Base-by-base conservation (phyloP, 2,888 invertebrate genomes). In the Nowickia ferox region DNA sequence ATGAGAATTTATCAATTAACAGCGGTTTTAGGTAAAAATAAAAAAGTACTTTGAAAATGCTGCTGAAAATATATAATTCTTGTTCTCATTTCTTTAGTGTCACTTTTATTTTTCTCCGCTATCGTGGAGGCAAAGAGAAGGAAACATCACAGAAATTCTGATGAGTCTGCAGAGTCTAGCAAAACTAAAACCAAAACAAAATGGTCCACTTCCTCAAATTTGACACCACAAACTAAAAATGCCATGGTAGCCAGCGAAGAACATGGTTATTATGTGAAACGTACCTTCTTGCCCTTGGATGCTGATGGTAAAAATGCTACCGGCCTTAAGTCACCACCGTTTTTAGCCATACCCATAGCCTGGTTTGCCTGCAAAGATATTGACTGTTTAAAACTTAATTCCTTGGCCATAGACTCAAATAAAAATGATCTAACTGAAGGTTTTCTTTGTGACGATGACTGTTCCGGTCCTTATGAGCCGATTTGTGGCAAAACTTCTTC, bases 231-330 rank as follows among this genome's bases (percentile, higher is more conserved):
- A 68, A 72, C 74, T 15, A 74, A 77, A 40, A 88, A 87, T 46
- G 72, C 88, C 0, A 90, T 91, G 84, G 88, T 91, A 0, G 88
- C 91, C 51, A 90, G 89, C 15, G 91, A 91, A 59, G 91, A 91
- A 72, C 91, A 91, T 57, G 91, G 90, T 30, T 91, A 91, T 84
- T 91, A 91, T 84, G 91, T 91, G 2, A 91, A 91, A 77, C 90
- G 92, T 38, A 91, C 92, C 17, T 91, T 88, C 22, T 61, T 88
- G 40, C 91, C 91, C 0, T 15, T 82, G 0, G 74, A 74, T 0
- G 84, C 68, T 0, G 76, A 42, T 6, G 71, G 75, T 1, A 87
- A 75, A 40, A 84, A 79, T 38, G 1, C 79, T 1, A 55, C 75
- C 11, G 87, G 72, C 22, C 87, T 85, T 0, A 80, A 85, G 40